These are phyloP conservation scores for Botrylloides violaceus DNA, from an alignment of 23 tunicate species.

Conservation along the genomic window DNA sequence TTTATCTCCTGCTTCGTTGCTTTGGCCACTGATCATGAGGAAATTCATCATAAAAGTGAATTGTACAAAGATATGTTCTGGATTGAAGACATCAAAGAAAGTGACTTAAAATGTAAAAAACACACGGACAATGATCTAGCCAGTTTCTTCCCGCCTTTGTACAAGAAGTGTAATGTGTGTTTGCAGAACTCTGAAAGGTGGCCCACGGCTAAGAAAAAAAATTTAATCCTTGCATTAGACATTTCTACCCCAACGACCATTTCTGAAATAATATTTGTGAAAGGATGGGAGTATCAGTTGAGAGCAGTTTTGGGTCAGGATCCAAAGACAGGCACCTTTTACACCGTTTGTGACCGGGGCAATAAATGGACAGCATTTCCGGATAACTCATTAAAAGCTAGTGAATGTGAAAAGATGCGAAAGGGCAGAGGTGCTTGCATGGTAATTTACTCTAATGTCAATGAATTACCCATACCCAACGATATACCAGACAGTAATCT, in stretches of 20 bases:
- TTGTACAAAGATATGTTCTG: background rate
- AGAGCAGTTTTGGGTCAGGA: background rate
- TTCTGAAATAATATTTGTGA: background rate
- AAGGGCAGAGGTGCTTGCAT: slow-evolving; percentile 4
- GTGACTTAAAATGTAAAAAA: background rate
- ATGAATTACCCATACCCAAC: background rate
- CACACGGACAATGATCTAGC: background rate
- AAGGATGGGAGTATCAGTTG: slow-evolving; percentile 6
- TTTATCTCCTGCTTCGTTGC: background rate
- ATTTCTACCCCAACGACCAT: background rate
- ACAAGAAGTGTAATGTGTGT: slow-evolving; percentile 1
- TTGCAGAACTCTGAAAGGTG: background rate
- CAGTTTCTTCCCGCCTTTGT: background rate
- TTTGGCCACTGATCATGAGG: background rate
- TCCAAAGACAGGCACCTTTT: background rate
- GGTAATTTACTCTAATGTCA: background rate
- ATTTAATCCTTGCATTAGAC: slow-evolving; percentile 1
- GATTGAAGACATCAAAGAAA: background rate
- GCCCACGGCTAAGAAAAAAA: background rate
- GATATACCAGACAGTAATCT: background rate
- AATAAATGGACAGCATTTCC: background rate
- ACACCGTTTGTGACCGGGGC: background rate
- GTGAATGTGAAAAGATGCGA: background rate
- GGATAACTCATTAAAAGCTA: background rate
- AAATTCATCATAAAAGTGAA: background rate